Conservation (phyloP, 2,113 vertebrate species). For the Sorex fumeus region DNA sequence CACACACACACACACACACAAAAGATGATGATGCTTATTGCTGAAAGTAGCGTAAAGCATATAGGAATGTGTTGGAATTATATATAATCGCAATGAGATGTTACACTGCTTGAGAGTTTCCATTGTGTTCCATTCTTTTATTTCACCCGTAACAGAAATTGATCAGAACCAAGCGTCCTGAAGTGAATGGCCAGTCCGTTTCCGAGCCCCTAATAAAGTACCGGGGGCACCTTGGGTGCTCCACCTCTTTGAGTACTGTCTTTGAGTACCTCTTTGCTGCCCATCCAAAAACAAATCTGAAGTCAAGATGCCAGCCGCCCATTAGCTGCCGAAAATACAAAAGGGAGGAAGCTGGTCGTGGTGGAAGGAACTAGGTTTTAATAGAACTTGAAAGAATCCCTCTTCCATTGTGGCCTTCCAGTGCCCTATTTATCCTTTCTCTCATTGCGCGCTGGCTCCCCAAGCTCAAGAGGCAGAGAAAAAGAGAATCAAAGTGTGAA, state of each 20-base stretch:
- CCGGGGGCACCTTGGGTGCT: not conserved
- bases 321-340: slow-evolving; percentile 67
- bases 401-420: slow-evolving; percentile 64
- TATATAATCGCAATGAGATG: not conserved
- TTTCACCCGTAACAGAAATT: slow-evolving; percentile 53
- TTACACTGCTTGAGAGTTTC: not conserved
- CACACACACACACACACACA: too few species aligned
- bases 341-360: slow-evolving; percentile 35
- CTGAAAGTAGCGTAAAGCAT: not conserved
- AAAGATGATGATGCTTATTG: not conserved
- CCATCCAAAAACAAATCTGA: slow-evolving; percentile 31
- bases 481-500: slow-evolving; percentile 73
- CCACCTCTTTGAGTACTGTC: slow-evolving; percentile 50
- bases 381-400: slow-evolving; percentile 71
- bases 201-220: not conserved
- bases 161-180: slow-evolving; percentile 20
- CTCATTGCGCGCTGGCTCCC: slow-evolving; percentile 73
- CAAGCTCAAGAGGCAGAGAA: slow-evolving; percentile 67
- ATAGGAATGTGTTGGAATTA: slow-evolving; percentile 21
- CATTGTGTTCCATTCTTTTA: slow-evolving; percentile 14
- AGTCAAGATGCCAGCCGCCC: slow-evolving; percentile 67
- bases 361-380: slow-evolving; percentile 71
- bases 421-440: slow-evolving; percentile 70
- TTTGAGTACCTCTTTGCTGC: too few species aligned
- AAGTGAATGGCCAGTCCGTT: slow-evolving; percentile 38